Conservation (phyloP, 2,113 vertebrate species). For the Felis catus region DNA sequence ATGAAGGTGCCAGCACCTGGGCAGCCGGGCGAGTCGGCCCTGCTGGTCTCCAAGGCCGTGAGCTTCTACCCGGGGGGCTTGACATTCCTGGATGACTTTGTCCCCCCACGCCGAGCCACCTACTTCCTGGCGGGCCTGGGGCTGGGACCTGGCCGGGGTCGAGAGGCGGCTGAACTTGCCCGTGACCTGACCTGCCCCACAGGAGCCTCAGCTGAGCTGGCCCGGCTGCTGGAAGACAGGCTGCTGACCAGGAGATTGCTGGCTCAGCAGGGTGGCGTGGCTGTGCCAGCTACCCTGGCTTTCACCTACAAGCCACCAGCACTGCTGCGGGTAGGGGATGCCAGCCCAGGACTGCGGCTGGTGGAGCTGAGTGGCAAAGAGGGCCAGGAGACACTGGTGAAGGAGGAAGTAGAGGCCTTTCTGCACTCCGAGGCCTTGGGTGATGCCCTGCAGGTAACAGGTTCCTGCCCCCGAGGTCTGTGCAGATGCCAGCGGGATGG, state of each 20-base stretch:
- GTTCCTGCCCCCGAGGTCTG: background rate
- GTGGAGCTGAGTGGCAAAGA: conserved; percentile 82
- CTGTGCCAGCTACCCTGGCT: conserved; percentile 85
- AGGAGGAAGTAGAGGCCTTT: conserved; percentile 83
- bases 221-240: conserved; percentile 83
- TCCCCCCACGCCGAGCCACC: conserved; percentile 84
- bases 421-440: conserved; percentile 80
- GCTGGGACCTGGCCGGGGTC: conserved; percentile 42
- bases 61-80: conserved; percentile 86
- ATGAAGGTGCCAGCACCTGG: conserved; percentile 77
- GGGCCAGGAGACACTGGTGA: conserved; percentile 79
- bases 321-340: conserved; percentile 45
- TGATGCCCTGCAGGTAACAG: conserved; percentile 80
- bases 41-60: conserved; percentile 86
- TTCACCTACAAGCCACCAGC: conserved; percentile 75
- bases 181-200: conserved; percentile 86
- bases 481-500: background rate
- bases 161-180: conserved; percentile 82
- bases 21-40: conserved; percentile 64
- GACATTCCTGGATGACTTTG: conserved; percentile 85
- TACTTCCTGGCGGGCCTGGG: conserved; percentile 84
- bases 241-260: conserved; percentile 83
- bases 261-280: conserved; percentile 71
- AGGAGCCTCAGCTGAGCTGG: conserved; percentile 82
- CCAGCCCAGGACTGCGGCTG: conserved; percentile 62